phyloP scores from a whole-genome alignment of 2,888 invertebrate species.

The Pecten maximus region DNA sequence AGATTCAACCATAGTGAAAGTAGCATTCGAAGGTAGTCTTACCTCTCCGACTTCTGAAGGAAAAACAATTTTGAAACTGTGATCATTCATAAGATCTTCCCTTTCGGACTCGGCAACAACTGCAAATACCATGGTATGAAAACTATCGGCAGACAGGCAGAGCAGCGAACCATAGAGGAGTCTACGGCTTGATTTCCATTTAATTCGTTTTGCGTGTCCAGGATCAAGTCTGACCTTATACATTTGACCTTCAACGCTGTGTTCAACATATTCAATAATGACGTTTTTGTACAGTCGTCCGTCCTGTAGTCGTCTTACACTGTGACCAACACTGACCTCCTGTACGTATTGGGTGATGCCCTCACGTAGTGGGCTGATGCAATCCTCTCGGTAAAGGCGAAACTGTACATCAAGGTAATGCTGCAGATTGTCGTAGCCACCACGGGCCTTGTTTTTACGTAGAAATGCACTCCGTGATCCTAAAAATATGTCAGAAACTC shows the following conservation, averaged over 20 bases:
- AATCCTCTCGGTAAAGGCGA: slow-evolving; percentile 91
- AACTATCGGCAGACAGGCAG: slow-evolving; percentile 88
- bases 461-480: slow-evolving; percentile 82
- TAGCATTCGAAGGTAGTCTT: slow-evolving; percentile 85
- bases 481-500: slow-evolving; percentile 75
- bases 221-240: slow-evolving; percentile 58
- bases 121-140: slow-evolving; percentile 88
- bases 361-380: slow-evolving; percentile 88
- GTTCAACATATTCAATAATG: slow-evolving; percentile 51
- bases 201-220: slow-evolving; percentile 62
- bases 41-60: not conserved
- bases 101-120: slow-evolving; percentile 76
- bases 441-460: slow-evolving; percentile 86
- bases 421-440: slow-evolving; percentile 86
- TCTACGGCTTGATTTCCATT: slow-evolving; percentile 85
- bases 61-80: not conserved
- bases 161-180: slow-evolving; percentile 89
- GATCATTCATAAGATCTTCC: not conserved
- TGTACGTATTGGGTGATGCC: slow-evolving; percentile 86
- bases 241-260: slow-evolving; percentile 55
- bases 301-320: slow-evolving; percentile 51
- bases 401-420: slow-evolving; percentile 91
- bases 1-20: slow-evolving; percentile 90
- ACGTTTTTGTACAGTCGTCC: slow-evolving; percentile 61
- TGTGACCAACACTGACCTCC: slow-evolving; percentile 39